phyloP scores from a whole-genome alignment of 2,888 invertebrate species.

The Creontiades dilutus region DNA sequence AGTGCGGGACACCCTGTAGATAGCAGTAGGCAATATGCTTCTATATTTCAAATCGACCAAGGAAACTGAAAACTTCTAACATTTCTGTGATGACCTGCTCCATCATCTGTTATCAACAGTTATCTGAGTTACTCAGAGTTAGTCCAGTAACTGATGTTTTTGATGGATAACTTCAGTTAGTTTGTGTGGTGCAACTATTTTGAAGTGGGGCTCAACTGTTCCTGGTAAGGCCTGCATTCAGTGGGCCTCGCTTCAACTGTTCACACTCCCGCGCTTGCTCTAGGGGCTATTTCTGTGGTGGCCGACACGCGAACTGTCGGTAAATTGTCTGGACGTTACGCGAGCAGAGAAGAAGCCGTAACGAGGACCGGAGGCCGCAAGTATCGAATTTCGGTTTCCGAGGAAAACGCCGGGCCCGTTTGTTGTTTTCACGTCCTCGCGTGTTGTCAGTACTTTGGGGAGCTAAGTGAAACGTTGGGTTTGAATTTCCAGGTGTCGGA shows the following conservation, averaged over 20 bases:
- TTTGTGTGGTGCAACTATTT: too few species aligned
- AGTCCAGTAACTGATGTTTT: too few species aligned
- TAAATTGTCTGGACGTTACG: constrained; percentile 17
- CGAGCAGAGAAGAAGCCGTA: constrained; percentile 1
- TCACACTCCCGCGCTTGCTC: not conserved
- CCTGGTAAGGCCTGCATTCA: too few species aligned
- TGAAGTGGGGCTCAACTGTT: too few species aligned
- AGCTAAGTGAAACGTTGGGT: not conserved
- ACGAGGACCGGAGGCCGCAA: not conserved
- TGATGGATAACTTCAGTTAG: too few species aligned
- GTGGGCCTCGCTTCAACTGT: not conserved
- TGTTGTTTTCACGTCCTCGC: not conserved
- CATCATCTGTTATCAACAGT: too few species aligned
- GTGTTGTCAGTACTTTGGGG: not conserved
- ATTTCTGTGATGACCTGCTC: too few species aligned
- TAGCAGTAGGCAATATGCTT: too few species aligned
- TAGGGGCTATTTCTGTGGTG: not conserved
- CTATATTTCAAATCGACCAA: too few species aligned
- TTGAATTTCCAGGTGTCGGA: constrained; percentile 3
- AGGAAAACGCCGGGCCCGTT: constrained; percentile 10
- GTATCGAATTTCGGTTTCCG: constrained; percentile 36
- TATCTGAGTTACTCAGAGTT: too few species aligned
- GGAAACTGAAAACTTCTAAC: too few species aligned
- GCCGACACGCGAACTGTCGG: constrained; percentile 17
- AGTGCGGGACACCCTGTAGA: too few species aligned